phyloP scores from a whole-genome alignment of 2,797 vertebrate genomes.

The Sebastes steindachneri region DNA sequence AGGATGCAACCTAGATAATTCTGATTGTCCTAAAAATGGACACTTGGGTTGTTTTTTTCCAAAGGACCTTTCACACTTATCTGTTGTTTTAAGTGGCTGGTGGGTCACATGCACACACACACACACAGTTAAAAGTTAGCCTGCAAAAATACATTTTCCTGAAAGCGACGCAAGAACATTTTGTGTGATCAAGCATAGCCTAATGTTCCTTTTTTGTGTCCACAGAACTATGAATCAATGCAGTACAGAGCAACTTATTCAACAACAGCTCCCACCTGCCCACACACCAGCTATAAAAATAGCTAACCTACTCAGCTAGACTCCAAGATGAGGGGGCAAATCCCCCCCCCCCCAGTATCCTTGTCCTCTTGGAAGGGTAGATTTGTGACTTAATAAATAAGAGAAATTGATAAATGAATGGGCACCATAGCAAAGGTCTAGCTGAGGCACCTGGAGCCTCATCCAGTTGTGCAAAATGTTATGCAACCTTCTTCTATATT shows the following conservation, averaged over 20 bases:
- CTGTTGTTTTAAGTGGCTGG: not conserved
- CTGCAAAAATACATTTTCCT: not conserved
- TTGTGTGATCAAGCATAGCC: constrained; percentile 30
- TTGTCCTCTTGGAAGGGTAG: constrained; percentile 28
- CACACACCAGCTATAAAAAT: constrained; percentile 78
- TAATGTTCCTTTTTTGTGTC: constrained; percentile 51
- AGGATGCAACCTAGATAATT: constrained; percentile 77
- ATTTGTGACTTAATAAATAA: constrained; percentile 27
- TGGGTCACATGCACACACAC: not conserved
- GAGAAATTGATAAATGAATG: not conserved
- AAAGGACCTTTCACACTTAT: constrained; percentile 14
- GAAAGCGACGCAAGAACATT: not conserved
- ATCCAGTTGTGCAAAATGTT: constrained; percentile 42
- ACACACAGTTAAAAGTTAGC: not conserved
- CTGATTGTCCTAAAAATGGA: constrained; percentile 74
- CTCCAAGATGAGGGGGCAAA: constrained; percentile 69
- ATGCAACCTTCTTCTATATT: constrained; percentile 49
- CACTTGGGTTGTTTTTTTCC: constrained; percentile 4
- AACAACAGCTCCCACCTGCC: constrained; percentile 80
- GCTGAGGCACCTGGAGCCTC: constrained; percentile 28
- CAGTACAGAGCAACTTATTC: constrained; percentile 72
- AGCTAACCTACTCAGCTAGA: constrained; percentile 77
- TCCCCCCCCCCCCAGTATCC: constrained; percentile 39
- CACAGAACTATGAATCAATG: constrained; percentile 78
- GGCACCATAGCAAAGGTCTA: not conserved